Base-by-base conservation (phyloP, 2,113 vertebrate genomes). In the Bufo bufo region DNA sequence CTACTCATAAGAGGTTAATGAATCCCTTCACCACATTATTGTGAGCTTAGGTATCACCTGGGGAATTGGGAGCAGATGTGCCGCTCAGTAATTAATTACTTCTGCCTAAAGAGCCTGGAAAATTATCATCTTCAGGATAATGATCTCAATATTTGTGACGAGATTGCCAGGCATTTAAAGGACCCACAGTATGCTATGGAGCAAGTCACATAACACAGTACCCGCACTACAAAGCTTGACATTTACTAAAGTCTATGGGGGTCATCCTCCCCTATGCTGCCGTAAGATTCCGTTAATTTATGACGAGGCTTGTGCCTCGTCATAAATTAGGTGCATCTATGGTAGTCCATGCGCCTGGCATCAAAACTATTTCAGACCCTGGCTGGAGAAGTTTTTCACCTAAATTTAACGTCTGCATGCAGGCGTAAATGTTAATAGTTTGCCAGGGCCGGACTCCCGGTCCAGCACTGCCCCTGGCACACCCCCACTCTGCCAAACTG, bases 71-170 rank as follows among this genome's bases (percentile, higher is more conserved):
- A 89, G 87, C 87, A 89, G 87, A 89, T 89, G 87, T 78, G 81
- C 82, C 47, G 81, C 87, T 88, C 87, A 78, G 87, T 89, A 89
- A 89, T 89, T 89, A 89, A 89, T 89, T 89, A 89, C 82, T 89
- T 89, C 87, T 89, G 82, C 87, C 81, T 89, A 89, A 89, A 84
- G 87, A 89, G 81, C 87, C 71, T 10, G 33, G 87, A 89, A 89
- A 89, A 89, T 89, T 84, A 89, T 89, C 87, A 89, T 89, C 87
- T 89, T 84, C 87, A 89, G 87, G 87, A 89, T 89, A 89, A 89
- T 89, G 87, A 89, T 89, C 87, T 89, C 82, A 89, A 89, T 89
- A 89, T 89, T 89, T 89, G 87, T 89, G 61, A 82, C 72, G 59
- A 10, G 72, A 84, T 66, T 89, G 87, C 87, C 87, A 89, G 72